A percentile compares a stretch with the other conserved stretches of the same genome.
Conservation (phyloP, 2,888 invertebrate genomes). For the Polietes domitor region DNA sequence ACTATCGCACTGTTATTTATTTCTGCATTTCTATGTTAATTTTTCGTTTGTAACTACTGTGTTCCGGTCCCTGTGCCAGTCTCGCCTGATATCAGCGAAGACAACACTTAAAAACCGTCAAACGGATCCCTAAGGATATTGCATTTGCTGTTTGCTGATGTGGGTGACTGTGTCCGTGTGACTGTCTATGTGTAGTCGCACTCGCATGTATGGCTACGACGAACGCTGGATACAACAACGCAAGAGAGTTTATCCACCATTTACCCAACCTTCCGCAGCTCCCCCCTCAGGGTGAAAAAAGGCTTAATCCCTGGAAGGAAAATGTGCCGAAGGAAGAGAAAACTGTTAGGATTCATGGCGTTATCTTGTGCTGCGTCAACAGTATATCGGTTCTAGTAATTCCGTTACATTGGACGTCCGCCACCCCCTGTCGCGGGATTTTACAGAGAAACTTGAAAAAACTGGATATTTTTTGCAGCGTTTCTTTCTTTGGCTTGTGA, state of each 20-base stretch:
- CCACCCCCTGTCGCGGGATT: neutral
- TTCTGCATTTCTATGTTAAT: too few species aligned
- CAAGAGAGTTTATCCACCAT: constrained; percentile 40
- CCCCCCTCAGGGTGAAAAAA: constrained; percentile 39
- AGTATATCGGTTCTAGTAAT: constrained; percentile 5
- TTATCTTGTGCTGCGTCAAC: constrained; percentile 48
- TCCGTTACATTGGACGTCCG: neutral
- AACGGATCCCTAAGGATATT: constrained; percentile 54
- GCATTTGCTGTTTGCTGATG: constrained; percentile 19
- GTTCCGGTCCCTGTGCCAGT: neutral
- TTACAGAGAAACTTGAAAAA: constrained; percentile 8
- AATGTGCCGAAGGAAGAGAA: neutral
- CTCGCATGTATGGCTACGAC: neutral
- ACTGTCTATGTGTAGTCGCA: neutral
- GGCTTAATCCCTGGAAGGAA: constrained; percentile 51
- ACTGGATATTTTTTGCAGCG: neutral
- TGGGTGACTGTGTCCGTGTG: neutral
- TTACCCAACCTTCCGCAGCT: neutral
- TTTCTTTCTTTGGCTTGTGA: neutral
- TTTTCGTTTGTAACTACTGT: too few species aligned
- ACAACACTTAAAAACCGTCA: constrained; percentile 52
- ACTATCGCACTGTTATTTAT: too few species aligned
- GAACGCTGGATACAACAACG: constrained; percentile 9
- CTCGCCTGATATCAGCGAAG: neutral
- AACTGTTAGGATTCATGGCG: neutral